A percentile compares a stretch with the other conserved stretches of the same genome.
phyloP scores from a whole-genome alignment of 2,797 vertebrate species.

The Microhierax caerulescens region DNA sequence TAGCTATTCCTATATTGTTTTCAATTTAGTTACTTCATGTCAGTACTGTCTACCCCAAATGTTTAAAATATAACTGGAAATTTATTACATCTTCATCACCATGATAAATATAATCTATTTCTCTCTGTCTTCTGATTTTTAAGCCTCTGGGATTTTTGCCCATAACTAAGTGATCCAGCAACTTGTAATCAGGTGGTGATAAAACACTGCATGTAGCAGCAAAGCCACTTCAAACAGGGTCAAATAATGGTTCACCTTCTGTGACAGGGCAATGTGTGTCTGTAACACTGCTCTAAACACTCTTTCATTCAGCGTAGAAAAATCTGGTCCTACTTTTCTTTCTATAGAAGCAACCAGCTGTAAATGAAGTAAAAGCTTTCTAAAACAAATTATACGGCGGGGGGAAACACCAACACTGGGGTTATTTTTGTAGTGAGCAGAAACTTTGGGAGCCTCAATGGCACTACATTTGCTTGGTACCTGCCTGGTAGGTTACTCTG shows the following conservation, averaged over 20 bases:
- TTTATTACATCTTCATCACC: background rate
- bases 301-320: background rate
- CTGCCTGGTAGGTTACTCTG: background rate
- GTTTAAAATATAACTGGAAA: background rate
- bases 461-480: background rate
- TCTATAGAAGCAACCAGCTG: background rate
- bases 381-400: background rate
- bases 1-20: background rate
- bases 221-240: background rate
- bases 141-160: background rate
- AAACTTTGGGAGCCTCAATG: background rate
- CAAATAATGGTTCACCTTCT: background rate
- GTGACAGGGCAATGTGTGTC: background rate
- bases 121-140: background rate
- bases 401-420: too few relatives aligned
- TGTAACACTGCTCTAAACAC: background rate
- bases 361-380: background rate
- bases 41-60: background rate
- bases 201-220: background rate
- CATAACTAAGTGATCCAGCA: background rate
- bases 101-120: background rate
- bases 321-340: background rate
- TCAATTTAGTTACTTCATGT: background rate
- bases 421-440: background rate
- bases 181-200: background rate